Conservation (phyloP, 2,797 vertebrate species). For the Morus bassanus region DNA sequence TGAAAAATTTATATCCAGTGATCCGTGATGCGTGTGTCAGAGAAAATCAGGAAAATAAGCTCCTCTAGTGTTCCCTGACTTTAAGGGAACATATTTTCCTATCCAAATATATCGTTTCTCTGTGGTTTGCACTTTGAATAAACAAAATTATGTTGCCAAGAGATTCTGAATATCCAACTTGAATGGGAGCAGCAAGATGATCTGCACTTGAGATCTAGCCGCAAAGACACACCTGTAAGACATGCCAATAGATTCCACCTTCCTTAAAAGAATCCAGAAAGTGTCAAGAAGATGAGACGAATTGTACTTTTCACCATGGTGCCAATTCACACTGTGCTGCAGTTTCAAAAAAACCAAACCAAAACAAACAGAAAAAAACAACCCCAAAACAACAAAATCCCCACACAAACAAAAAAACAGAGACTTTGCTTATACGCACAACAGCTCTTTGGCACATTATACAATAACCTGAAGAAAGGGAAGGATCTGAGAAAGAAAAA, state of each 20-base stretch:
- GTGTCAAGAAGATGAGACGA: neutral
- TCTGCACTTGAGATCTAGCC: neutral
- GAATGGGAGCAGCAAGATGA: neutral
- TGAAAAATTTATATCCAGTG: constrained; percentile 32
- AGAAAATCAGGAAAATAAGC: constrained; percentile 22
- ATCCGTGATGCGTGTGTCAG: neutral
- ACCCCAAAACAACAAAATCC: no score
- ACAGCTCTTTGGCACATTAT: neutral
- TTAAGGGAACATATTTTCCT: neutral
- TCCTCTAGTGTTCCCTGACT: neutral
- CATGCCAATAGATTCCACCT: neutral
- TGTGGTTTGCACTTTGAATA: neutral
- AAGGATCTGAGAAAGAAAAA: neutral
- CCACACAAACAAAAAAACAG: neutral
- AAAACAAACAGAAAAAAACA: neutral
- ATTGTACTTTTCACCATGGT: neutral
- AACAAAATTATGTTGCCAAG: neutral
- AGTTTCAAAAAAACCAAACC: neutral
- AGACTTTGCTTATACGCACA: neutral
- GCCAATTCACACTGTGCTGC: neutral
- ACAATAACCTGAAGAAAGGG: neutral
- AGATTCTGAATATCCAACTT: neutral
- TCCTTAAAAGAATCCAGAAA: neutral
- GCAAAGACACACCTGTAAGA: neutral
- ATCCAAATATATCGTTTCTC: neutral